These are phyloP conservation scores for Hippotragus niger DNA, from an alignment of 2,113 vertebrate genomes.

Conservation along the genomic window DNA sequence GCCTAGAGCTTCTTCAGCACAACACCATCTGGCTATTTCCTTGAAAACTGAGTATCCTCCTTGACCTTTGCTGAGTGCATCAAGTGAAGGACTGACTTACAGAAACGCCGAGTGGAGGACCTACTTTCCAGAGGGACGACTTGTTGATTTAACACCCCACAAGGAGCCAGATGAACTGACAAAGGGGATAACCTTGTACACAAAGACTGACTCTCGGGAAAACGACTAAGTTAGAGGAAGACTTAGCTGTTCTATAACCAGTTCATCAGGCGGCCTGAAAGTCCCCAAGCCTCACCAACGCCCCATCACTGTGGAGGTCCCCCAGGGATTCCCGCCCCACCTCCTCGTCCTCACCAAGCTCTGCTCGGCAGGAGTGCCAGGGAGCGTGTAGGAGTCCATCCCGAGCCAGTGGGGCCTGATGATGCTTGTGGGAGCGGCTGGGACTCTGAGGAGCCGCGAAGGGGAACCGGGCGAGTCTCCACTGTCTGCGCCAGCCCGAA, in stretches of 20 bases:
- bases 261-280: accelerated
- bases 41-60: neutral
- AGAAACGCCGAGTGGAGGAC: neutral
- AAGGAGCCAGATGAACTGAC: neutral
- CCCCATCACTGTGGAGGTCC: neutral
- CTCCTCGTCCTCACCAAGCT: neutral
- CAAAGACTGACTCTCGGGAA: neutral
- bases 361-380: neutral
- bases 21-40: neutral
- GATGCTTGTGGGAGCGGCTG: accelerated
- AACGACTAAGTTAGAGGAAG: neutral
- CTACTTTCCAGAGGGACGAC: neutral
- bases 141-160: neutral
- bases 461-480: neutral
- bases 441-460: accelerated
- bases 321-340: accelerated
- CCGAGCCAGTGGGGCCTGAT: neutral
- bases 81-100: neutral
- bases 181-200: accelerated
- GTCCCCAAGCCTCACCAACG: neutral
- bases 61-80: neutral
- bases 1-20: neutral
- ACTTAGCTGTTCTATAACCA: neutral
- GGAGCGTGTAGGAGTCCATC: accelerated
- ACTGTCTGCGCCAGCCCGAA: accelerated